Conservation (phyloP, 2,113 vertebrate species). For the Panthera uncia region DNA sequence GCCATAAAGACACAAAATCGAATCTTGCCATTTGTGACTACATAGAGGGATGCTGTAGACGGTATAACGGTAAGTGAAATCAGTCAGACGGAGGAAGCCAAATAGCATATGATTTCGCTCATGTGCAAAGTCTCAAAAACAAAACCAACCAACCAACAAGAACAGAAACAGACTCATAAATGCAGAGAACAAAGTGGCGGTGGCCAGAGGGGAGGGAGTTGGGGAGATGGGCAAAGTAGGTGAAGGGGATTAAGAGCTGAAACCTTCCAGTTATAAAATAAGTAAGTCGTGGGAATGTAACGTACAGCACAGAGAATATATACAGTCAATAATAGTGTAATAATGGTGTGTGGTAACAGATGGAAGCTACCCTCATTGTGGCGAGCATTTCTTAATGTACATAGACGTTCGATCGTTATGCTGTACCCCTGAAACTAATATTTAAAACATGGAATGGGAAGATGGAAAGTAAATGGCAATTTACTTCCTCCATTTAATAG, state of each 20-base stretch:
- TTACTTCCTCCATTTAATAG: constrained; percentile 58
- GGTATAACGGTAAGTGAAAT: not conserved
- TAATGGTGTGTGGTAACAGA: not conserved
- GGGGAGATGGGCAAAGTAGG: not conserved
- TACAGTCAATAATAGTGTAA: not conserved
- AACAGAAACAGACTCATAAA: not conserved
- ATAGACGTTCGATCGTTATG: not conserved
- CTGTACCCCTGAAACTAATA: not conserved
- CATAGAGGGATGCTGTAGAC: not conserved
- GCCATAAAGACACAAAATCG: not conserved
- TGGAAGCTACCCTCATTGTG: not conserved
- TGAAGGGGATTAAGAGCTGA: not conserved
- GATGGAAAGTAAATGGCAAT: constrained; percentile 51
- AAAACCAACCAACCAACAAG: not conserved
- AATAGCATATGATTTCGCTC: not conserved
- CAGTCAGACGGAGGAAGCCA: not conserved
- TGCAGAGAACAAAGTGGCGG: not conserved
- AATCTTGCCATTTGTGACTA: not conserved
- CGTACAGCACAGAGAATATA: not conserved
- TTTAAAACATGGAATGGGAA: constrained; percentile 38
- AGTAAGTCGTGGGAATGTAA: not conserved
- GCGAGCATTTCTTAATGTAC: not conserved
- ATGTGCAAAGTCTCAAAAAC: not conserved
- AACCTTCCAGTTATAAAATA: not conserved
- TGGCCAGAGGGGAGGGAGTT: not conserved